phyloP scores from a whole-genome alignment of 35 echinoderm and acorn worm genomes.

The Ophioderma brevispina region DNA sequence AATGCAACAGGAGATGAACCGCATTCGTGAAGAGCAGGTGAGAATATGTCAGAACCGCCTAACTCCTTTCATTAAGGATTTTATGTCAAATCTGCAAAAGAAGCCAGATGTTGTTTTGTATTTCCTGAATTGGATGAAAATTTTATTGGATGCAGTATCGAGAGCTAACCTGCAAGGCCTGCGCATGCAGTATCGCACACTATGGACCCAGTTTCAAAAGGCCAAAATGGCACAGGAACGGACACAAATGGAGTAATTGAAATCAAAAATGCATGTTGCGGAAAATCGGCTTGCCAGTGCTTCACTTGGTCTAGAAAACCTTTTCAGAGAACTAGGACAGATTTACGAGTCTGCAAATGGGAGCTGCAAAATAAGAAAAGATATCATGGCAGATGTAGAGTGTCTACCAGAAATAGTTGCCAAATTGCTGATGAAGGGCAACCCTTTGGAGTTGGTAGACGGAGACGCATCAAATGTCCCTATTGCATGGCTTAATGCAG shows the following conservation, averaged over 20 bases:
- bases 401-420: conserved; percentile 26
- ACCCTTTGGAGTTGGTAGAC: conserved; percentile 40
- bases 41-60: neutral
- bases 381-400: neutral
- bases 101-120: neutral
- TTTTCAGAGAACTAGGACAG: conserved; percentile 35
- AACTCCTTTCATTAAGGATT: neutral
- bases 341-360: conserved; percentile 4
- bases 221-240: neutral
- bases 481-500: conserved; percentile 25
- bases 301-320: conserved; percentile 22
- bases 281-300: conserved; percentile 7
- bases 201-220: conserved; percentile 13
- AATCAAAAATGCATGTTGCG: neutral
- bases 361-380: neutral
- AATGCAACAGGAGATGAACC: neutral
- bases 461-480: conserved; percentile 36
- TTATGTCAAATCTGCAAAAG: neutral
- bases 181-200: neutral
- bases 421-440: conserved; percentile 15
- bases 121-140: conserved; percentile 17
- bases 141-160: conserved; percentile 3
- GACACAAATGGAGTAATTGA: neutral
- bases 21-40: neutral
- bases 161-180: conserved; percentile 1